These are phyloP conservation scores for Eunapius fragilis DNA, from an alignment of 37 sponge, comb jelly and placozoan species.

Conservation along the genomic window DNA sequence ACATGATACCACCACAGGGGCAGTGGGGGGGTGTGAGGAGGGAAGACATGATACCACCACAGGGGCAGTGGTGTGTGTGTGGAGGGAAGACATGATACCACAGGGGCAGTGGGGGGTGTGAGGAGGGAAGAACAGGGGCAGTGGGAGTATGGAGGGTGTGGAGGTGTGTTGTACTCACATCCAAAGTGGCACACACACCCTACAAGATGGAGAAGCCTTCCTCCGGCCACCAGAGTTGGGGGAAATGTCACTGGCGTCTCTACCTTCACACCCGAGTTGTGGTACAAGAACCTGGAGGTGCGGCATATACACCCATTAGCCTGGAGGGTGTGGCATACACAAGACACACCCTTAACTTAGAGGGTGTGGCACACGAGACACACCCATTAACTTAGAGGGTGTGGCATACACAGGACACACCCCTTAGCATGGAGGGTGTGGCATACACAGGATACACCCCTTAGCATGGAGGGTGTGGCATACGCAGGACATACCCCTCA, in stretches of 20 bases:
- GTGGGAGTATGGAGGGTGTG: neutral
- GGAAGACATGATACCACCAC: no score
- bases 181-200: constrained; percentile 80
- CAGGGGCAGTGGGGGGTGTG: neutral
- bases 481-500: no score
- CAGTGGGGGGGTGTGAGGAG: constrained; percentile 47
- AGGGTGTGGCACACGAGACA: neutral
- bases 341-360: neutral
- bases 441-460: no score
- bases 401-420: no score
- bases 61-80: neutral
- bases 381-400: no score
- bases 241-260: constrained; percentile 62
- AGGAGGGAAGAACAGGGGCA: no score
- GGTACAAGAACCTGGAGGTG: constrained; percentile 63
- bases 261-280: constrained; percentile 63
- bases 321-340: neutral
- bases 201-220: constrained; percentile 21
- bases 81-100: no score
- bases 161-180: constrained; percentile 30
- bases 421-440: no score
- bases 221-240: constrained; percentile 13
- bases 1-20: neutral
- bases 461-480: no score
- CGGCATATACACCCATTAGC: neutral